Percentiles rank a stretch among this genome's conserved stretches.
phyloP scores from a whole-genome alignment of 2,113 vertebrate genomes.

The human region DNA sequence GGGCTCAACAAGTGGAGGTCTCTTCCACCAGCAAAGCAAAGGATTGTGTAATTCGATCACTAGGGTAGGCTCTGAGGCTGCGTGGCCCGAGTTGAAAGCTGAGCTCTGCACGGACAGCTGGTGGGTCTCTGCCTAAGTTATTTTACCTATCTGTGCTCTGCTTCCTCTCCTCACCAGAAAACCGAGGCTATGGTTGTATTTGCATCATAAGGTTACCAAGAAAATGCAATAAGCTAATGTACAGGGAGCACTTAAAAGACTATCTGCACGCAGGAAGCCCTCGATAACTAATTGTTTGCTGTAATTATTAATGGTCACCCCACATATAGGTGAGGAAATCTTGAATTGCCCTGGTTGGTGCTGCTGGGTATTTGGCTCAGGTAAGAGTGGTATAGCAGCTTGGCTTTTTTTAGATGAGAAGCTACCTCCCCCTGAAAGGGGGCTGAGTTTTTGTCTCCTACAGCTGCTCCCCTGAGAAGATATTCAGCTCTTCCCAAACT shows the following conservation, averaged over 20 bases:
- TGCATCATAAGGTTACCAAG: accelerated
- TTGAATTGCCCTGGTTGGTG: no score
- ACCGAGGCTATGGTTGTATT: accelerated
- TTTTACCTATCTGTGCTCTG: background rate
- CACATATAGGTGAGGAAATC: no score
- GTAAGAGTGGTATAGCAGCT: accelerated
- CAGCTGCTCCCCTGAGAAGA: background rate
- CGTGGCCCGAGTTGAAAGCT: accelerated
- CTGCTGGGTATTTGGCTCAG: background rate
- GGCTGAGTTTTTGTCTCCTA: no score
- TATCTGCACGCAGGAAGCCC: accelerated
- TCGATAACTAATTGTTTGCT: background rate
- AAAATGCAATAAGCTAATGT: background rate
- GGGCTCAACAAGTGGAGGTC: background rate
- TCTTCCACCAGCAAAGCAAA: background rate
- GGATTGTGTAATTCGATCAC: background rate
- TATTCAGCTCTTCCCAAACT: background rate
- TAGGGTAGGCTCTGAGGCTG: background rate
- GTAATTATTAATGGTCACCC: no score
- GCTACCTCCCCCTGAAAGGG: accelerated
- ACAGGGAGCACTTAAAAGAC: background rate
- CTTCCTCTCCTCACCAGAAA: background rate
- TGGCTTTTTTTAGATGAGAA: no score
- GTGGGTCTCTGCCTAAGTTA: background rate
- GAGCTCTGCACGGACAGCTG: background rate